Base-by-base conservation (phyloP, 2,113 vertebrate genomes). In the Poeciliopsis prolifica region DNA sequence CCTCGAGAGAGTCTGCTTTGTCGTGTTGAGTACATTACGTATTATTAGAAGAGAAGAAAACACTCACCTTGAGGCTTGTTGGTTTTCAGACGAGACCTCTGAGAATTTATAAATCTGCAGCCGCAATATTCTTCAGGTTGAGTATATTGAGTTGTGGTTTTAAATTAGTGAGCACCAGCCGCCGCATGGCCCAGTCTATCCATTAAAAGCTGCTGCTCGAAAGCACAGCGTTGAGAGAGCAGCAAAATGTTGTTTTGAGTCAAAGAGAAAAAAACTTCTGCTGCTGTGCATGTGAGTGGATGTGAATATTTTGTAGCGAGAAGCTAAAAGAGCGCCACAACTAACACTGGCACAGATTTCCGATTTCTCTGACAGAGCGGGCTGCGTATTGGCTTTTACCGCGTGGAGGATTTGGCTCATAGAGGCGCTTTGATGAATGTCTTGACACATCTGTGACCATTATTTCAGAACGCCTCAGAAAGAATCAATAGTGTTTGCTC, bases 401-500 rank as follows among this genome's bases (percentile, higher is more conserved):
- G 82, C 83, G 77, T 60, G 68, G 77, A 85, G 75, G 74, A 83
- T 85, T 83, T 83, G 83, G 82, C 80, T 89, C 77, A 83, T 88
- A 76, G 80, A 85, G 81, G 87, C 77, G 44, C 63, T 86, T 89
- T 92, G 89, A 93, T 93, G 81, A 92, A 93, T 92, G 89, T 84
- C 86, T 90, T 85, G 84, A 86, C 87, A 86, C 77, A 88, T 90
- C 87, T 90, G 89, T 87, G 85, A 90, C 89, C 88, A 92, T 88
- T 86, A 90, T 92, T 93, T 93, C 90, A 79, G 82, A 90, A 86
- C 82, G 75, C 83, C 85, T 82, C 79, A 80, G 74, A 84, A 91
- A 89, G 35, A 93, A 92, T 94, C 91, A 89, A 92, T 92, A 81
- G 70, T 82, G 72, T 92, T 93, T 93, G 78, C 79, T 87, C 70